Evolutionary conservation across 2,888 invertebrate species (phyloP).

Genomic region (Drosophila putrida): DNA sequence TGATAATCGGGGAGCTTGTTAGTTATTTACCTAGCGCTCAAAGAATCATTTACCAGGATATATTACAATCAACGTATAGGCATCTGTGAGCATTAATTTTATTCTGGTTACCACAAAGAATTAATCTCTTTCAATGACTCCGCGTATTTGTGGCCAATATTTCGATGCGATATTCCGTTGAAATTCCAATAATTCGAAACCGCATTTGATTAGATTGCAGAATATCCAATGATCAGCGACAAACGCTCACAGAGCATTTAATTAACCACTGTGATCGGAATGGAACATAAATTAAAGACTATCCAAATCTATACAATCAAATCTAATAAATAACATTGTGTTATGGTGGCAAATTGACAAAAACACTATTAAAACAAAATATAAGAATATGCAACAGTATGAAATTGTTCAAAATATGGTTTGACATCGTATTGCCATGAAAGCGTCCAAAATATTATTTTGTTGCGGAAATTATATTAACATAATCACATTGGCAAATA

Average conservation of each 20-base stretch:
- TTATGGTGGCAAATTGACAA: constrained; percentile 36
- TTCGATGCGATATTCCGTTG: constrained; percentile 27
- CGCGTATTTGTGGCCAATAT: constrained; percentile 23
- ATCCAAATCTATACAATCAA: constrained; percentile 47
- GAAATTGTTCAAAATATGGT: constrained; percentile 19
- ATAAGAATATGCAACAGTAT: neutral
- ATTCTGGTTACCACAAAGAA: constrained; percentile 3
- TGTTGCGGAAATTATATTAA: constrained; percentile 66
- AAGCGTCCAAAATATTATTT: constrained; percentile 54
- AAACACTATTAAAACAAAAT: neutral
- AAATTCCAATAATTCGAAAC: constrained; percentile 40
- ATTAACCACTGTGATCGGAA: constrained; percentile 50
- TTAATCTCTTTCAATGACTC: neutral
- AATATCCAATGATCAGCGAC: constrained; percentile 3
- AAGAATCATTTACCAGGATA: too few relatives aligned
- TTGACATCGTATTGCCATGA: constrained; percentile 2
- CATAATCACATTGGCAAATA: constrained; percentile 59
- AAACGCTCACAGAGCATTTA: constrained; percentile 42
- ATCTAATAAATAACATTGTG: constrained; percentile 52
- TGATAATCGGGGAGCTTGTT: neutral
- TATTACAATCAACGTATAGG: too few relatives aligned
- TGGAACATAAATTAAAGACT: constrained; percentile 31
- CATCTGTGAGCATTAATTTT: neutral
- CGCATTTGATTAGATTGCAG: constrained; percentile 48
- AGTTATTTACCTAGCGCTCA: too few relatives aligned